Base-by-base conservation (phyloP, 2,888 invertebrate species). In the Perithous albicinctus region DNA sequence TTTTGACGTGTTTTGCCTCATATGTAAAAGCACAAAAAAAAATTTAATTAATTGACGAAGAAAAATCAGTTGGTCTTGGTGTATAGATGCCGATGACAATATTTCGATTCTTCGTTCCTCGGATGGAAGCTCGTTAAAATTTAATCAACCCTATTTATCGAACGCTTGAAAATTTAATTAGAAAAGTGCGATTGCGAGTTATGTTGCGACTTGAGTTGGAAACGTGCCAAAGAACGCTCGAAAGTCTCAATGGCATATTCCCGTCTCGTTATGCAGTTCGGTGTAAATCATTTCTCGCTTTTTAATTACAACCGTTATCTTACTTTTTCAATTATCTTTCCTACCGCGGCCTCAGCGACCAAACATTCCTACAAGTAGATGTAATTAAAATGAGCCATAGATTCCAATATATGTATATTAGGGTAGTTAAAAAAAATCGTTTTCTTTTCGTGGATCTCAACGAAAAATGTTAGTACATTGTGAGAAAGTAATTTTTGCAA, bases 81-180 rank as follows among this genome's bases (percentile, higher is more conserved):
- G 15, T 1, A 48, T 48, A 48, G 18, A 18, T 12, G 12, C 12
- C 12, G 1, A 38, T 12, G 12, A 12, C 38, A 10, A 38, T 35
- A 5, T 35, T 3, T 46, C 46, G 15, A 15, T 15, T 0, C 4
- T n/a, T 46, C 46, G 46, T 15, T n/a, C 23, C 23, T 7, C 51
- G 20, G 23, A 6, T 23, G 26, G 4, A 26, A 51, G 26, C 51
- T 43, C 12, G n/a, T 46, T 64, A 26, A 64, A 43, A 43, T 43
- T 64, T 64, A 26, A 64, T 64, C 51, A 51, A 26, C 51, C 51
- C 51, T 51, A 20, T 46, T 43, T 43, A 26, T 64, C 48, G 48
- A 35, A 59, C 26, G 59, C 32, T 67, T 12, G 10, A 35, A 46
- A 20, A 15, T 26, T 38, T 10, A 46, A 72, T 38, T 23, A 26